Evolutionary conservation across 2,888 invertebrate genomes (phyloP), one percentile per base, ranked within the genome.

Genomic region (Patella ulyssiponensis): DNA sequence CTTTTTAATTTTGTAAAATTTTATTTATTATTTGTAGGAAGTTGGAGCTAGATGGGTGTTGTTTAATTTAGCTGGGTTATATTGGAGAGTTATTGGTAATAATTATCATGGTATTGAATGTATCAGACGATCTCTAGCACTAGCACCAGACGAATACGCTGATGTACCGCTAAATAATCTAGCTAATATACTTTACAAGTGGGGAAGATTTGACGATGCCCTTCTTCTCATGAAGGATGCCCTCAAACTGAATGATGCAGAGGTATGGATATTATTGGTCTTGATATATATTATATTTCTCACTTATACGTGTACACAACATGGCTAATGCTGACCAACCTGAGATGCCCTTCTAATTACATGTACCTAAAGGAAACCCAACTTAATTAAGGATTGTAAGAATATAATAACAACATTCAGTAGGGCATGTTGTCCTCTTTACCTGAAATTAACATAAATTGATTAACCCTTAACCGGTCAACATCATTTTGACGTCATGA

Each of bases 61-160:
- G 27, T 94, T 94, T 85, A 95, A 95, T 15, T 89, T 96, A 69
- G 95, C 96, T 0, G 95, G 95, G 0, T 91, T 96, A 23, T 96
- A 96, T 90, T 96, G 96, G 96, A 93, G 96, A 12, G 94, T 95
- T 1, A 93, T 94, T 4, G 94, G 94, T 9, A 95, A 95, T 87
- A 93, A 94, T 54, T 93, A 93, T 72, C 94, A 95, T 87, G 95
- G 95, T 0, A 90, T 95, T 11, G 94, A 94, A 85, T 96, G 96
- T 89, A 93, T 95, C 9, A 93, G 95, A 69, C 91, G 94, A 12
- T 94, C 95, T 1, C 92, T 94, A 52, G 92, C 93, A 81, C 91
- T 92, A n/a, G 94, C 93, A 9, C 94, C 94, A 0, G 90, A 92
- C 4, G 93, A 94, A 81, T 93, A 94, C 83, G 93, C 93, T 15